These are phyloP conservation scores for Saguinus imperator DNA, from an alignment of 2,113 vertebrate genomes.

Conservation along the genomic window DNA sequence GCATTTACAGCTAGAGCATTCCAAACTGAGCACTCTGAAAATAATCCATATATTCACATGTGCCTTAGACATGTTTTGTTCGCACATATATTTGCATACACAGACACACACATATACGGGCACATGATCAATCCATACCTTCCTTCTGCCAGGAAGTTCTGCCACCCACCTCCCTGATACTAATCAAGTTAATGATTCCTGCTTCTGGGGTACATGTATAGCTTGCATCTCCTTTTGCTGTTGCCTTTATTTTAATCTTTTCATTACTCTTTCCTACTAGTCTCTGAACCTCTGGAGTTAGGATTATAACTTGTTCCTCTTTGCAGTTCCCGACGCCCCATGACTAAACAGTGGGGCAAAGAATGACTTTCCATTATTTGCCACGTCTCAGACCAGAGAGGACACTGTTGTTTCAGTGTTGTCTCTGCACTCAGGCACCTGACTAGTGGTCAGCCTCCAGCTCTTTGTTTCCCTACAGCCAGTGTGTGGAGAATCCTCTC, in stretches of 20 bases:
- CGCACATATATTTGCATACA: accelerated
- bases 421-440: accelerated
- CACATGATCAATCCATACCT: too few species aligned
- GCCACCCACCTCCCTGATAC: background rate
- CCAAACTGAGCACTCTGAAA: background rate
- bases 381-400: background rate
- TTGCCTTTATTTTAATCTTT: background rate
- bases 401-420: background rate
- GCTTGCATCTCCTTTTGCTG: background rate
- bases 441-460: background rate
- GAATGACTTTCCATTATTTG: background rate
- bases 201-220: background rate
- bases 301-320: background rate
- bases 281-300: background rate
- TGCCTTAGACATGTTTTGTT: background rate
- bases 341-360: too few species aligned
- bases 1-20: background rate
- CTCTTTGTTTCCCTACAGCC: background rate
- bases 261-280: background rate
- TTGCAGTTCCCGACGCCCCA: background rate
- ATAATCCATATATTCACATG: accelerated
- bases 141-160: background rate
- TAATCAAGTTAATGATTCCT: background rate
- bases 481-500: background rate
- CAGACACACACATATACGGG: background rate